Base-by-base conservation (phyloP, 2,113 vertebrate genomes). In the Barnardius zonarius region DNA sequence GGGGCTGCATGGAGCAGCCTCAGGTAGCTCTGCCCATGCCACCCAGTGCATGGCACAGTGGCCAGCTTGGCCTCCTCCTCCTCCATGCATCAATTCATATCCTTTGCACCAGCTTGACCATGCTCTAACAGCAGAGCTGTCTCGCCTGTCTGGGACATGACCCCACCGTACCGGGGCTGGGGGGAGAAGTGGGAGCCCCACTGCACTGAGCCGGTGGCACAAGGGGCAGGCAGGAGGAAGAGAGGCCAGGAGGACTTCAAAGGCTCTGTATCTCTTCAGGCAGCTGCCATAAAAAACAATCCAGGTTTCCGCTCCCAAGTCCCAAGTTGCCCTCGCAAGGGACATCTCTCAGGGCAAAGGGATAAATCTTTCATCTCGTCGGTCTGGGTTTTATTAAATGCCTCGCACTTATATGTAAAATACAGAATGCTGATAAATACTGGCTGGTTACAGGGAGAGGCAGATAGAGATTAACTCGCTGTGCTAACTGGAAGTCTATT, bases 281-380 rank as follows among this genome's bases (percentile, higher is more conserved):
- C 77, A 95, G 92, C 96, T 95, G 96, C 92, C 92, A 88, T 88
- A 91, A 96, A 96, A 97, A 97, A 83, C 96, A 95, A 95, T 86
- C 97, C 97, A 96, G 96, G 94, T 91, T 97, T 97, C 96, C 95
- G 90, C 85, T 95, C 76, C 70, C 0, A 4, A 95, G 90, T 96
- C 96, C 96, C 83, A 70, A 18, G 90, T 66, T 97, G 95, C 96
- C 96, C 93, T 83, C 63, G 6, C 83, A 37, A 83, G 93, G 95
- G 96, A 96, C 96, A 96, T 96, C 94, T 95, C 95, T 81, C 72
- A 92, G 96, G 92, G 95, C 91, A 96, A 91, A 93, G 5, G 64
- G 92, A 97, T 97, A 96, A 96, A 97, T 97, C 96, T 97, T 96
- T 96, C 96, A 96, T 96, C 95, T 94, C 90, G 90, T 96, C 5